Base-by-base conservation (phyloP, 2,797 vertebrate species). In the Acanthiza pusilla region DNA sequence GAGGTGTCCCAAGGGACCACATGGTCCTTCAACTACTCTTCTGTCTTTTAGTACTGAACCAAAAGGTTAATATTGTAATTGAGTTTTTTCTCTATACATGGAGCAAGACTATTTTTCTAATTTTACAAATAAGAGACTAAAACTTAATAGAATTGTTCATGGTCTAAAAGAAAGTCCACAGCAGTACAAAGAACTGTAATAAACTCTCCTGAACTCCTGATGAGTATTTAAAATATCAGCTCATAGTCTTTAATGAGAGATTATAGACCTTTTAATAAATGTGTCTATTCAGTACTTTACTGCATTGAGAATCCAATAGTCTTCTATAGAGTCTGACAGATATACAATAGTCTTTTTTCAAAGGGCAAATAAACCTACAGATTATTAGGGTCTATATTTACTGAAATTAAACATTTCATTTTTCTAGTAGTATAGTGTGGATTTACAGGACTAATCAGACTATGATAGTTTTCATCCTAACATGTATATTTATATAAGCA, bases 61-160 rank as follows among this genome's bases (percentile, higher is more conserved):
- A 91, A 3, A 60, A 85, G 42, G 8, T 16, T 13, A 88, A 73
- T 10, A 48, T 13, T 79, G 7, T 10, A 62, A 50, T 16, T 25
- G 23, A 61, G 11, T 13, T 76, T 71, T 60, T 48, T 21, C 38
- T 53, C 17, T 5, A 1, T 30, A 66, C n/a, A 2, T 4, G 9
- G 29, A 93, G 19, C 17, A 65, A 74, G 45, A 42, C 19, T 45
- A 10, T 60, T 63, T 51, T 57, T 89, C 40, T 53, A 13, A 55
- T 66, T 91, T 63, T 73, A 63, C n/a, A 89, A 68, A 63, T 21
- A 17, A 94, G 42, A 30, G 91, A 66, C 17, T 53, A 68, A 71
- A 74, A 73, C n/a, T 38, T 61, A 22, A 45, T 11, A 57, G 20
- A 83, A 34, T 62, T 60, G 40, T 40, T 89, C 14, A 29, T 21